phyloP scores from a whole-genome alignment of 2,888 invertebrate genomes.

The Xestobium rufovillosum region DNA sequence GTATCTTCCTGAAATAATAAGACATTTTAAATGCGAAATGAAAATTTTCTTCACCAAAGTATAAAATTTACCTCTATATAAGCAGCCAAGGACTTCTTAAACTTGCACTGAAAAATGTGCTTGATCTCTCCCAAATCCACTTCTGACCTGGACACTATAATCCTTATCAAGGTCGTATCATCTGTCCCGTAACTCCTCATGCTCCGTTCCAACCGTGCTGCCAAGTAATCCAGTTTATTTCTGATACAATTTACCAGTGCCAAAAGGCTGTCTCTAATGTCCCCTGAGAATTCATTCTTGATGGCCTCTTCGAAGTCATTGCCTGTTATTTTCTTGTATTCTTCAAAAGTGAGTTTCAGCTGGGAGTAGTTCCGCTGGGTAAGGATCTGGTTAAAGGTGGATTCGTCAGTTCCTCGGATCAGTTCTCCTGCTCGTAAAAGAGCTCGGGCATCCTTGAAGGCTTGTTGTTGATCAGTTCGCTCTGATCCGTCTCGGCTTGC shows the following conservation, averaged over 20 bases:
- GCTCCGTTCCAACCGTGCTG: constrained; percentile 73
- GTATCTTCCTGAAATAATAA: constrained; percentile 74
- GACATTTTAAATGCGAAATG: too few relatives aligned
- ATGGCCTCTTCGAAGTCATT: constrained; percentile 70
- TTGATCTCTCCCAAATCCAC: constrained; percentile 80
- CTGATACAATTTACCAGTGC: constrained; percentile 65
- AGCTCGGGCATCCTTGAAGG: constrained; percentile 74
- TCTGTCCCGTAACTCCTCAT: constrained; percentile 89
- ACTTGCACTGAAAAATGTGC: constrained; percentile 63
- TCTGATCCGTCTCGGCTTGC: constrained; percentile 76
- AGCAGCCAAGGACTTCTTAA: constrained; percentile 67
- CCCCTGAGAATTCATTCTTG: constrained; percentile 75
- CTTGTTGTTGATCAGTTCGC: constrained; percentile 60
- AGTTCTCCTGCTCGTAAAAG: constrained; percentile 67
- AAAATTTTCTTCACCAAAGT: too few relatives aligned
- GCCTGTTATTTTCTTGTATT: constrained; percentile 69
- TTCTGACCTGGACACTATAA: constrained; percentile 77
- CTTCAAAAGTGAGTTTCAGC: constrained; percentile 48
- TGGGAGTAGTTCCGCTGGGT: constrained; percentile 70
- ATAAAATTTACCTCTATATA: constrained; percentile 61
- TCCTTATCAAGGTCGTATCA: constrained; percentile 76
- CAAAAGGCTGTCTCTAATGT: constrained; percentile 66
- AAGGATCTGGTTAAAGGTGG: constrained; percentile 73
- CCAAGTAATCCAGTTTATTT: constrained; percentile 74
- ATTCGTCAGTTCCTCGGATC: constrained; percentile 74